Conservation (phyloP, 2,113 vertebrate species). For the Fulica atra region DNA sequence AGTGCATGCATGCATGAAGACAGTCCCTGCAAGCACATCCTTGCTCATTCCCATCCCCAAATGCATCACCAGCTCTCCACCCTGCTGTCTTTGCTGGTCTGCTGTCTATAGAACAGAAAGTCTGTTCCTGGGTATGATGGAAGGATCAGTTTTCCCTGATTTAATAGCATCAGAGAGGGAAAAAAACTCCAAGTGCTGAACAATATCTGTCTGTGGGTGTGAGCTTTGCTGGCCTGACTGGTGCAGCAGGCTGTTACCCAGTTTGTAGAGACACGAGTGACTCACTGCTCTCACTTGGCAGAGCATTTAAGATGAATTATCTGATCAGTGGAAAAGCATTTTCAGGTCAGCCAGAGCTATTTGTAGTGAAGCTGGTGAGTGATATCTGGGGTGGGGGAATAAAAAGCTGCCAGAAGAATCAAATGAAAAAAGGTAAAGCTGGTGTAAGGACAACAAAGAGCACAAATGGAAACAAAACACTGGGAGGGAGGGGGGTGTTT, state of each 20-base stretch:
- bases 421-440: background rate
- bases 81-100: background rate
- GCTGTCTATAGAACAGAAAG: background rate
- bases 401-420: background rate
- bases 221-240: background rate
- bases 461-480: background rate
- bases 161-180: background rate
- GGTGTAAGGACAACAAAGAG: background rate
- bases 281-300: slow-evolving; percentile 19
- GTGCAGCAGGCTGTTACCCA: background rate
- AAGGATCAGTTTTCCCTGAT: background rate
- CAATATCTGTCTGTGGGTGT: background rate
- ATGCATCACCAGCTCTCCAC: background rate
- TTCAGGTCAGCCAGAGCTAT: slow-evolving; percentile 6
- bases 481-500: too few relatives aligned
- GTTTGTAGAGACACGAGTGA: background rate
- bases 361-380: background rate
- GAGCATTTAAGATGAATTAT: background rate
- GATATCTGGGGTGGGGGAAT: background rate
- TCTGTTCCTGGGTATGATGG: background rate
- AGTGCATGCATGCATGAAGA: accelerated
- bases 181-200: background rate
- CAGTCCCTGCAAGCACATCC: background rate
- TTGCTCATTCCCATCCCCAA: background rate
- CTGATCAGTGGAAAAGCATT: slow-evolving; percentile 1